Percentiles rank a stretch among this genome's conserved stretches.
These are phyloP conservation scores for Spodoptera litura DNA, from an alignment of 1,140 invertebrate genomes.

Conservation along the genomic window DNA sequence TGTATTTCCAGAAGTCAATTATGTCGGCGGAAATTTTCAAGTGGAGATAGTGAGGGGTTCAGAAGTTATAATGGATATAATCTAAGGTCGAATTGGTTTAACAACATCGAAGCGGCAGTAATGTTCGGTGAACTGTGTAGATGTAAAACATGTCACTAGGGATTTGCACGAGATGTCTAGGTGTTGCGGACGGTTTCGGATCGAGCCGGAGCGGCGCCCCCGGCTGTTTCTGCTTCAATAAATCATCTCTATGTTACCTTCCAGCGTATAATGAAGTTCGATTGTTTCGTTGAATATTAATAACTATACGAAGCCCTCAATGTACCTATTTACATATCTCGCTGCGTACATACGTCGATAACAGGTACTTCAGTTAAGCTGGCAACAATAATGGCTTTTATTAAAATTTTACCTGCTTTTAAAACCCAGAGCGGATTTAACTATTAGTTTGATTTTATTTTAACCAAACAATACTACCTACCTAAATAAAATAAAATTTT, in stretches of 20 bases:
- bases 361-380: neutral
- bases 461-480: too few relatives aligned
- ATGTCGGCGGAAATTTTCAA: constrained; percentile 5
- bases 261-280: constrained; percentile 38
- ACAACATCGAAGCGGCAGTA: constrained; percentile 42
- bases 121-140: constrained; percentile 46
- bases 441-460: too few relatives aligned
- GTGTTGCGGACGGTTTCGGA: constrained; percentile 42
- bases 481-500: too few relatives aligned
- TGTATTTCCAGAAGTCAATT: constrained; percentile 7
- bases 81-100: constrained; percentile 32
- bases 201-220: constrained; percentile 32
- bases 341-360: constrained; percentile 5
- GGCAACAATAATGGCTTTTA: neutral
- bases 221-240: constrained; percentile 49
- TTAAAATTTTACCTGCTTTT: neutral
- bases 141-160: constrained; percentile 54
- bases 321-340: neutral
- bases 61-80: constrained; percentile 41
- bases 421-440: too few relatives aligned
- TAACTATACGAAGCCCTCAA: neutral
- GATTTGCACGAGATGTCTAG: constrained; percentile 51
- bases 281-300: constrained; percentile 42
- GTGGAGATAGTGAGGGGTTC: constrained; percentile 30
- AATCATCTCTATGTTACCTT: constrained; percentile 42